Evolutionary conservation across 2,888 invertebrate genomes (phyloP).

Genomic region (Volucella inanis): DNA sequence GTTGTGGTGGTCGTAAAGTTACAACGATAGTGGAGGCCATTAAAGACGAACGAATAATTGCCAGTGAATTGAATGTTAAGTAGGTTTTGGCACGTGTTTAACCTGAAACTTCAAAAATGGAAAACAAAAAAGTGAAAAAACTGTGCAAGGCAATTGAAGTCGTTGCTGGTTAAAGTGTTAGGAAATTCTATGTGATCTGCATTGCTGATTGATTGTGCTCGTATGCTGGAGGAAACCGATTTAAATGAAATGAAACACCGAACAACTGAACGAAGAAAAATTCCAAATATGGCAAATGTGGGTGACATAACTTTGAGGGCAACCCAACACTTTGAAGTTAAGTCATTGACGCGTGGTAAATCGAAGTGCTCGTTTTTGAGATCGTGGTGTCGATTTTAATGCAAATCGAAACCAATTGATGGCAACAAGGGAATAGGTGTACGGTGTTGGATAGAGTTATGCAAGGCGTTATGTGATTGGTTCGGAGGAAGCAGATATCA

Average conservation of each 20-base stretch:
- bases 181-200: slow-evolving; percentile 69
- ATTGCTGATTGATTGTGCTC: slow-evolving; percentile 54
- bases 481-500: slow-evolving; percentile 47
- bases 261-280: slow-evolving; percentile 14
- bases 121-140: slow-evolving; percentile 22
- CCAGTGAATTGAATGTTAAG: slow-evolving; percentile 60
- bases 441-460: slow-evolving; percentile 42
- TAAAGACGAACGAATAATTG: slow-evolving; percentile 20
- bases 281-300: slow-evolving; percentile 53
- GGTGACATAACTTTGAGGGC: slow-evolving; percentile 64
- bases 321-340: slow-evolving; percentile 45
- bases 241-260: slow-evolving; percentile 5
- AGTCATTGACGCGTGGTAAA: slow-evolving; percentile 38
- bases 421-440: slow-evolving; percentile 40
- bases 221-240: slow-evolving; percentile 11
- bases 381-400: slow-evolving; percentile 32
- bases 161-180: slow-evolving; percentile 43
- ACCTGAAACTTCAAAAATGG: slow-evolving; percentile 49
- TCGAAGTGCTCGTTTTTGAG: background rate
- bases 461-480: slow-evolving; percentile 18
- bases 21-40: slow-evolving; percentile 35
- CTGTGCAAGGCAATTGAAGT: background rate
- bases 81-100: slow-evolving; percentile 64
- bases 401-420: slow-evolving; percentile 41
- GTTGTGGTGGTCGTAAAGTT: background rate